Conservation (phyloP, 2,113 vertebrate species). For the Calyptomena viridis region DNA sequence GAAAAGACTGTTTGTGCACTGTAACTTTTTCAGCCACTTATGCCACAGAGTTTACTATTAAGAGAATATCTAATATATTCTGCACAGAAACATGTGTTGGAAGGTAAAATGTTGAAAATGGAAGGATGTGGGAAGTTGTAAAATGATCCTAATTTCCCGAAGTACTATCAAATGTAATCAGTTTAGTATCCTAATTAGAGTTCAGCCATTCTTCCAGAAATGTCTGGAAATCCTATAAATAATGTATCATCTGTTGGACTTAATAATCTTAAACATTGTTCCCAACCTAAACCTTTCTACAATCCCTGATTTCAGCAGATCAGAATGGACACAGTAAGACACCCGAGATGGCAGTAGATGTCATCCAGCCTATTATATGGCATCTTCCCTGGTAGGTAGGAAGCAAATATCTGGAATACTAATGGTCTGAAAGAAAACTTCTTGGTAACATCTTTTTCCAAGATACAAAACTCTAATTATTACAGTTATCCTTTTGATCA, state of each 20-base stretch:
- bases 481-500: slow-evolving; percentile 36
- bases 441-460: not conserved
- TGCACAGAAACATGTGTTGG: not conserved
- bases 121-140: not conserved
- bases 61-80: not conserved
- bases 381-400: not conserved
- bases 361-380: not conserved
- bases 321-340: not conserved
- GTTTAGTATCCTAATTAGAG: not conserved
- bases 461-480: slow-evolving; percentile 29
- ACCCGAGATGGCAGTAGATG: not conserved
- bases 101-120: not conserved
- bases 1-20: too few relatives aligned
- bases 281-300: not conserved
- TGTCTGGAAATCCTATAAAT: not conserved
- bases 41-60: not conserved
- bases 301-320: not conserved
- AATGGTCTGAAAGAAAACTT: not conserved
- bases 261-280: not conserved
- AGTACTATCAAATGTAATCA: not conserved
- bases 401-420: not conserved
- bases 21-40: not conserved
- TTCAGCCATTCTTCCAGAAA: not conserved
- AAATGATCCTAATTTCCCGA: not conserved
- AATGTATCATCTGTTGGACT: not conserved